Evolutionary conservation across 2,888 invertebrate genomes (phyloP).

Genomic region (Dryobotodes eremita): DNA sequence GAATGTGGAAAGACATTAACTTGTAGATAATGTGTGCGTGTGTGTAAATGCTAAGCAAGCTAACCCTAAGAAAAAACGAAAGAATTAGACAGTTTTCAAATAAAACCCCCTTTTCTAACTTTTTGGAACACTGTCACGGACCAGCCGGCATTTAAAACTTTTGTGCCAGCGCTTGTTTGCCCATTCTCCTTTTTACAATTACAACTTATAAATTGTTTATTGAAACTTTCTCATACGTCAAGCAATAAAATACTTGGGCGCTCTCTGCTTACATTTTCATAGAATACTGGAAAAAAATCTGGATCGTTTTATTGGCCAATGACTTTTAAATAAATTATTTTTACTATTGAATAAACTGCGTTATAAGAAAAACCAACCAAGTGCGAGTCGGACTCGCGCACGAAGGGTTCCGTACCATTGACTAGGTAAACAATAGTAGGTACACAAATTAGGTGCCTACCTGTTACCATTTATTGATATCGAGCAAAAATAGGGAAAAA

Average conservation of each 20-base stretch:
- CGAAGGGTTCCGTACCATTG: too few species aligned
- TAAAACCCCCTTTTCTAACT: slow-evolving; percentile 12
- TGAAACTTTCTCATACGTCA: slow-evolving; percentile 55
- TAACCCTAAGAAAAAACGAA: not conserved
- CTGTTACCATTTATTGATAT: too few species aligned
- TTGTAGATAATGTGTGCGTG: not conserved
- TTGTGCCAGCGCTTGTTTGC: slow-evolving; percentile 26
- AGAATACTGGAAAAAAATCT: not conserved
- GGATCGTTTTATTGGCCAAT: not conserved
- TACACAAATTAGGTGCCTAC: too few species aligned
- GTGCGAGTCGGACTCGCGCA: too few species aligned
- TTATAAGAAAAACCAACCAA: too few species aligned
- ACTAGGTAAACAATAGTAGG: too few species aligned
- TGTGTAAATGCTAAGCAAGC: not conserved
- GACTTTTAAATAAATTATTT: slow-evolving; percentile 15
- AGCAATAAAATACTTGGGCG: slow-evolving; percentile 37
- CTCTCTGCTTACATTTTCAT: slow-evolving; percentile 4
- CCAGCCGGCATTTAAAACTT: slow-evolving; percentile 48
- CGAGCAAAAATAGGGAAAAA: too few species aligned
- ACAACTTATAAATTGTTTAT: slow-evolving; percentile 58
- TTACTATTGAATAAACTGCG: too few species aligned
- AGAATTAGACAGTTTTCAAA: not conserved
- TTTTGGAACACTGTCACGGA: slow-evolving; percentile 27
- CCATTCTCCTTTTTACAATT: slow-evolving; percentile 31
- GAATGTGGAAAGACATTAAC: slow-evolving; percentile 16